Base-by-base conservation (phyloP, 2,113 vertebrate genomes). In the Hypomesus transpacificus region DNA sequence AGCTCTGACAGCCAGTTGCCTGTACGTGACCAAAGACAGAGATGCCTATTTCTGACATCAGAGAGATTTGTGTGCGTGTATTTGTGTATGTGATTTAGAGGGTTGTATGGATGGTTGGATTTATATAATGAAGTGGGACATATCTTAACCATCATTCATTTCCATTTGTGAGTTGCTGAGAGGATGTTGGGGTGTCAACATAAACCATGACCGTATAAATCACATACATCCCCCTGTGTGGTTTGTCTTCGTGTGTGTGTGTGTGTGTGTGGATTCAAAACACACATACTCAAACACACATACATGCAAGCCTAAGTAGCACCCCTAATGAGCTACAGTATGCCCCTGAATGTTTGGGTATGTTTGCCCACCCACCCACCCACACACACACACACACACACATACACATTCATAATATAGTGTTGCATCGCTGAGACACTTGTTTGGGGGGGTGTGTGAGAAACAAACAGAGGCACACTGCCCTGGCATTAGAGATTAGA, bases 361-460 rank as follows among this genome's bases (percentile, higher is more conserved):
- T 46, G 9, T 11, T 46, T 46, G 39, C 7, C 39, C 39, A 74
- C 34, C 22, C 26, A 65, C 52, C 28, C 9, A 51, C 3, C 58
- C 26, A 6, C 31, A 34, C 31, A 34, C 31, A 34, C 31, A 34
- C 31, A 6, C 26, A 59, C 7, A 46, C 70, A 70, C 66, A 53
- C 66, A 54, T 64, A 74, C 71, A 65, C 53, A 69, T 76, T 68
- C 60, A 79, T 14, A 70, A 50, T 24, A 68, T 81, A 84, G 82
- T 85, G 82, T 80, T 46, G 39, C 39, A 46, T 46, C 39, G 7
- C 8, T 11, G 13, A 46, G 39, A 46, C 39, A 86, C 86, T 87
- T 87, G 86, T 88, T 90, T 86, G 7, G 39, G 75, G 69, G 84
- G 70, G 79, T 71, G 11, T 56, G 79, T 86, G 86, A 87, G 78